These are phyloP conservation scores for Rhinella marina DNA, from an alignment of 2,797 vertebrate genomes.

Conservation along the genomic window DNA sequence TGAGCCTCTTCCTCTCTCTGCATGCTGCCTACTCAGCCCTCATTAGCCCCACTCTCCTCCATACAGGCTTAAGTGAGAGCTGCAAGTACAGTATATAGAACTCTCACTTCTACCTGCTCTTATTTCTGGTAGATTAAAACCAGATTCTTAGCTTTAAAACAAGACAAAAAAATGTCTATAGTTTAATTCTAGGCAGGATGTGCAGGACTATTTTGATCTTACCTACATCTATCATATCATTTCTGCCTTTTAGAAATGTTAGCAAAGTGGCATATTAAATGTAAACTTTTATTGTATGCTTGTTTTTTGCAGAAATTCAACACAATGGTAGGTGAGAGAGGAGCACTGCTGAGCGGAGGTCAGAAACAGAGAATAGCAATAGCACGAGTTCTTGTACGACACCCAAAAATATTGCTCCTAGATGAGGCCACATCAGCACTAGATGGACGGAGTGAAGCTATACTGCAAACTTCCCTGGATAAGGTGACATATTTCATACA, in stretches of 20 bases:
- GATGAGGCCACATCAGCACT: conserved; percentile 78
- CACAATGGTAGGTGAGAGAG: conserved; percentile 79
- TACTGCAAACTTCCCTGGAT: conserved; percentile 76
- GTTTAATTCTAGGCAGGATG: no score
- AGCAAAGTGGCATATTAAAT: background rate
- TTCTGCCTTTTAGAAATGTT: no score
- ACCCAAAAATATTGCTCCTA: conserved; percentile 77
- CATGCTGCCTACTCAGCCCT: no score
- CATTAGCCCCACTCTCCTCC: no score
- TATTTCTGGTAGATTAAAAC: no score
- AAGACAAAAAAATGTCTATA: no score
- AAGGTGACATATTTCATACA: conserved; percentile 67
- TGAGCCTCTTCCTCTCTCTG: no score
- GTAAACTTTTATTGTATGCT: background rate
- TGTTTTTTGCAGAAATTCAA: conserved; percentile 75
- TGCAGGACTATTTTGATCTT: background rate
- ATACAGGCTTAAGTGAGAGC: no score
- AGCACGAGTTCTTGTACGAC: conserved; percentile 75
- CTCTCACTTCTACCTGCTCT: no score
- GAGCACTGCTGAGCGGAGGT: conserved; percentile 79
- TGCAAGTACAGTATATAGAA: no score
- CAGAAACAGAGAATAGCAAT: conserved; percentile 64
- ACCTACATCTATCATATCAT: no score
- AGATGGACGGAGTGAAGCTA: conserved; percentile 77
- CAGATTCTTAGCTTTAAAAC: no score